Evolutionary conservation across 2,888 invertebrate species (phyloP).

Genomic region (Lycia hirtaria): DNA sequence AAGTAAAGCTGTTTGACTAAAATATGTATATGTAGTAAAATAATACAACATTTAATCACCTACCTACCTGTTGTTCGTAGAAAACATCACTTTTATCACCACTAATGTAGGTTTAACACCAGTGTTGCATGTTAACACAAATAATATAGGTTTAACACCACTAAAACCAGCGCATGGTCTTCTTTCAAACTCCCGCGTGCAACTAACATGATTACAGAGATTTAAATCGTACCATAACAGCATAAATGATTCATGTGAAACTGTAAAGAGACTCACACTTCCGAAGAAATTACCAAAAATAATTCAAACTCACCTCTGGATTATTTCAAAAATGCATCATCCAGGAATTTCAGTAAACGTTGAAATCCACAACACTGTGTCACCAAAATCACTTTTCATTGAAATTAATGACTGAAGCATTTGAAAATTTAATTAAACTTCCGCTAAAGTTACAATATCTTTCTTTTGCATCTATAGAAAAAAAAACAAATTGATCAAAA

Average conservation of each 20-base stretch:
- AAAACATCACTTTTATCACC: slow-evolving; percentile 9
- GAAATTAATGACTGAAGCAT: background rate
- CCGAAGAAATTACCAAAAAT: slow-evolving; percentile 30
- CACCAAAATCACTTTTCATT: slow-evolving; percentile 18
- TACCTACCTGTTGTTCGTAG: background rate
- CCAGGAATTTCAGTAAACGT: background rate
- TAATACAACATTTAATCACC: too few species aligned
- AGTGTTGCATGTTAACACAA: background rate
- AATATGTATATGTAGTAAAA: background rate
- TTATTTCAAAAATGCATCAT: slow-evolving; percentile 36
- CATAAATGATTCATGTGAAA: slow-evolving; percentile 28
- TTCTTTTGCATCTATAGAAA: background rate
- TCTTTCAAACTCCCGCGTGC: slow-evolving; percentile 6
- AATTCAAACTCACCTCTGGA: slow-evolving; percentile 36
- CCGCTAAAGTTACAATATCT: background rate
- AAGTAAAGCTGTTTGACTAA: background rate
- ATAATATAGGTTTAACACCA: slow-evolving; percentile 2
- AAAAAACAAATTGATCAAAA: background rate
- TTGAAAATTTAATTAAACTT: background rate
- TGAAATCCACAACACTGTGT: slow-evolving; percentile 25
- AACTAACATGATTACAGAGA: slow-evolving; percentile 9
- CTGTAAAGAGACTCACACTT: slow-evolving; percentile 18
- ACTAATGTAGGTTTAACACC: background rate
- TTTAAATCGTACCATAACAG: slow-evolving; percentile 22
- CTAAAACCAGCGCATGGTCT: slow-evolving; percentile 1